Conservation (phyloP, 2,888 invertebrate species). For the Hoplodrina ambigua region DNA sequence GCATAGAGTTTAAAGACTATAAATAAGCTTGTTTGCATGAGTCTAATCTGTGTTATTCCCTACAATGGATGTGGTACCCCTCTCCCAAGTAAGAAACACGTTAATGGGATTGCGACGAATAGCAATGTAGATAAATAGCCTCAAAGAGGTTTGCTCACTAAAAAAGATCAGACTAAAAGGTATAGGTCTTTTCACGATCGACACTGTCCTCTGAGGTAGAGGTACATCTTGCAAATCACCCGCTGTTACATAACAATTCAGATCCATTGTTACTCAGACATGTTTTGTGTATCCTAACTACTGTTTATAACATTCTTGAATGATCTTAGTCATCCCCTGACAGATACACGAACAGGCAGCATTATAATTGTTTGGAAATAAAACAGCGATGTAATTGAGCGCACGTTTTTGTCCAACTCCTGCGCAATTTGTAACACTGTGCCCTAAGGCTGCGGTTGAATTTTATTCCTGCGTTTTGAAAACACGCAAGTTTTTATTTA, state of each 20-base stretch:
- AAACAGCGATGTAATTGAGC: constrained; percentile 38
- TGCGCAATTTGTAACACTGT: constrained; percentile 48
- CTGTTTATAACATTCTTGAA: constrained; percentile 17
- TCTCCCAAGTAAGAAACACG: too few relatives aligned
- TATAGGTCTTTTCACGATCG: not conserved
- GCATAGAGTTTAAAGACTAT: constrained; percentile 13
- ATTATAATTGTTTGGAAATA: constrained; percentile 50
- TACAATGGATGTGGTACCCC: not conserved
- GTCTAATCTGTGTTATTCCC: not conserved
- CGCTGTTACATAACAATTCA: not conserved
- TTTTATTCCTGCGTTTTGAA: constrained; percentile 47
- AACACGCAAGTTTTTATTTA: constrained; percentile 50
- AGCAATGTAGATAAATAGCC: too few relatives aligned
- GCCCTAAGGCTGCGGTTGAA: constrained; percentile 39
- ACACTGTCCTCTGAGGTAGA: not conserved
- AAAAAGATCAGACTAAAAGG: too few relatives aligned
- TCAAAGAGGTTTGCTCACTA: not conserved
- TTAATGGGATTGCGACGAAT: not conserved
- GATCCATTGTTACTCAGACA: not conserved
- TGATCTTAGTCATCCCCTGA: constrained; percentile 26
- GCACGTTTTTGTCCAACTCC: constrained; percentile 44
- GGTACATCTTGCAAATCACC: not conserved
- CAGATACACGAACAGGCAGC: constrained; percentile 28
- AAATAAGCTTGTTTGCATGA: constrained; percentile 1
- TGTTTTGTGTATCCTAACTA: not conserved